These are phyloP conservation scores for Limulus polyphemus DNA, from an alignment of 2,888 invertebrate species.

Conservation along the genomic window DNA sequence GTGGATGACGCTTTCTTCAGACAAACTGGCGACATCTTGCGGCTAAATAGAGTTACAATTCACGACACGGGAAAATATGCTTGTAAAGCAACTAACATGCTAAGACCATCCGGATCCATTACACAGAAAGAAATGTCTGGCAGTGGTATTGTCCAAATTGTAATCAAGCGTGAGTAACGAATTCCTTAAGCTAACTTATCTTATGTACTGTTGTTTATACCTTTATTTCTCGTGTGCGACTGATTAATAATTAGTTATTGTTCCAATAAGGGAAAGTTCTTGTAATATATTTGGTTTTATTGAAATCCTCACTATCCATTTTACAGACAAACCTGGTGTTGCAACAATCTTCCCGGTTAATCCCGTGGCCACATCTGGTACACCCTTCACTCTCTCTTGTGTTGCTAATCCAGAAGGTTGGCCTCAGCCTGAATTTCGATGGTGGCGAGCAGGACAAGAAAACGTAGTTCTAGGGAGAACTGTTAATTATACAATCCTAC, in stretches of 20 bases:
- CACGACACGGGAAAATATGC: slow-evolving; percentile 79
- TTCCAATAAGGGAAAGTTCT: too few relatives aligned
- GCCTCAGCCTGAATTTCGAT: slow-evolving; percentile 71
- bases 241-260: too few relatives aligned
- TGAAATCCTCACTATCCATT: neutral
- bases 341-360: slow-evolving; percentile 24
- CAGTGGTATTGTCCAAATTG: slow-evolving; percentile 66
- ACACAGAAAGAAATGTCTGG: slow-evolving; percentile 42
- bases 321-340: slow-evolving; percentile 26
- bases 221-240: too few relatives aligned
- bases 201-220: too few relatives aligned
- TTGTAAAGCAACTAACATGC: slow-evolving; percentile 72
- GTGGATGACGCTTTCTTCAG: slow-evolving; percentile 71
- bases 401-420: slow-evolving; percentile 81
- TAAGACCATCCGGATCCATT: slow-evolving; percentile 53
- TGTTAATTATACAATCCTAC: slow-evolving; percentile 68
- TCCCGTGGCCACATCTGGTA: slow-evolving; percentile 24
- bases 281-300: too few relatives aligned
- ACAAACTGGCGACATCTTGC: slow-evolving; percentile 61
- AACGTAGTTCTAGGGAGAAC: slow-evolving; percentile 58
- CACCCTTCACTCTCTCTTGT: slow-evolving; percentile 57
- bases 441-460: slow-evolving; percentile 62
- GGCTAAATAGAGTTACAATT: slow-evolving; percentile 60
- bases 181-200: too few relatives aligned
- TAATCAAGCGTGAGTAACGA: slow-evolving; percentile 62